phyloP scores from a whole-genome alignment of 2,797 vertebrate genomes.

The Cossypha heuglini region DNA sequence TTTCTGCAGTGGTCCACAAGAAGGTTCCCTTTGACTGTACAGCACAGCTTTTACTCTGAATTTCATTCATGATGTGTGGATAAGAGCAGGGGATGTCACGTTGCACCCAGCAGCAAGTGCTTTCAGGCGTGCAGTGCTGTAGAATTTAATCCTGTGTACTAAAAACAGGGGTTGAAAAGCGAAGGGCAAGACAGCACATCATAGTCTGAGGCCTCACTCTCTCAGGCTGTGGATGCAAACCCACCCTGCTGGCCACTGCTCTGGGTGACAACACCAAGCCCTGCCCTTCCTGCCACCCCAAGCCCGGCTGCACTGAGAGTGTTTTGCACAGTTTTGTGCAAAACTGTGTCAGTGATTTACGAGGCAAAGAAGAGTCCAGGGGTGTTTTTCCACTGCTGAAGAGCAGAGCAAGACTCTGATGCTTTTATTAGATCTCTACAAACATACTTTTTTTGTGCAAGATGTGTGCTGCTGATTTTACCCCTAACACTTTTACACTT shows the following conservation, averaged over 20 bases:
- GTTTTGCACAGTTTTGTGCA: background rate
- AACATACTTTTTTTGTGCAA: accelerated
- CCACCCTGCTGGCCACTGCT: accelerated
- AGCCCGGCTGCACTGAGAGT: accelerated
- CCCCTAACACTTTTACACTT: background rate
- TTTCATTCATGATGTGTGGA: background rate
- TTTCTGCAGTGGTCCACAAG: background rate
- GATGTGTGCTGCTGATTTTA: background rate
- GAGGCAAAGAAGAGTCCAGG: background rate
- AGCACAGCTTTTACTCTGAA: background rate
- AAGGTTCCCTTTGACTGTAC: background rate
- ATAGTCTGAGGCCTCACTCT: accelerated
- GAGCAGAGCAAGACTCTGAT: accelerated
- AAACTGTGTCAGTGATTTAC: background rate
- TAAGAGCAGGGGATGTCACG: background rate
- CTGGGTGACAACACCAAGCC: accelerated
- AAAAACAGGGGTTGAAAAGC: background rate
- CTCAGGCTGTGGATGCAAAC: background rate
- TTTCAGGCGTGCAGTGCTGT: background rate
- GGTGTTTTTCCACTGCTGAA: background rate
- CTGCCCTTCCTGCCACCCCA: background rate
- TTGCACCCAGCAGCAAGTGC: background rate
- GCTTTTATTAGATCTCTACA: background rate
- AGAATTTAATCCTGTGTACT: background rate
- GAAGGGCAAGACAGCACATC: background rate